These are phyloP conservation scores for Eupithecia vulgata DNA, from an alignment of 2,888 invertebrate species.

Conservation along the genomic window DNA sequence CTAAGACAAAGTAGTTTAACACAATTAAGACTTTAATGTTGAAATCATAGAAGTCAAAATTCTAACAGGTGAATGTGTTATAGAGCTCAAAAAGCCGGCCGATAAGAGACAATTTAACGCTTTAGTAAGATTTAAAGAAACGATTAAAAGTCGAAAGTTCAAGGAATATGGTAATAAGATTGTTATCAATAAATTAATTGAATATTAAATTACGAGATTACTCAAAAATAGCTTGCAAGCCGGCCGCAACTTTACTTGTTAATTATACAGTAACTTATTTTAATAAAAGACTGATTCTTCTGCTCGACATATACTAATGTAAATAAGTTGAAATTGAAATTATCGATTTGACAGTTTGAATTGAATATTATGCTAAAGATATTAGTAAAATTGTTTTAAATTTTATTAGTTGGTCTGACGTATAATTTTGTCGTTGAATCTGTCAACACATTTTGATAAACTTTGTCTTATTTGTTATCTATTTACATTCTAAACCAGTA, in stretches of 20 bases:
- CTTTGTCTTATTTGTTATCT: neutral
- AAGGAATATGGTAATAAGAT: slow-evolving; percentile 44
- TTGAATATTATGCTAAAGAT: neutral
- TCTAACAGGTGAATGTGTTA: neutral
- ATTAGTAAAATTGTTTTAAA: slow-evolving; percentile 5
- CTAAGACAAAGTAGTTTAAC: neutral
- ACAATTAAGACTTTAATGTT: slow-evolving; percentile 6
- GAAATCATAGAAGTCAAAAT: slow-evolving; percentile 13
- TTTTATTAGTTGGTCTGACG: neutral
- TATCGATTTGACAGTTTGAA: neutral
- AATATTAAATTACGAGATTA: slow-evolving; percentile 41
- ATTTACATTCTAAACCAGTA: slow-evolving; percentile 6
- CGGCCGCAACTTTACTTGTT: neutral
- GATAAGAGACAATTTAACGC: slow-evolving; percentile 36
- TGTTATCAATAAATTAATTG: slow-evolving; percentile 45
- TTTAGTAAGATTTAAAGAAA: slow-evolving; percentile 36
- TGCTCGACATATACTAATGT: neutral
- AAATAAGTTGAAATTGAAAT: neutral
- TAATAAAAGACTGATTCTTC: neutral
- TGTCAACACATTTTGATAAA: slow-evolving; percentile 5
- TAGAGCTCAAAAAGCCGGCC: slow-evolving; percentile 21
- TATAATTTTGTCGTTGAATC: slow-evolving; percentile 8
- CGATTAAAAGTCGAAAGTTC: slow-evolving; percentile 39
- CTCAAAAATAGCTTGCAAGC: slow-evolving; percentile 19
- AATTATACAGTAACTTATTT: neutral